Conservation (phyloP, 2,888 invertebrate species). For the Bhutanitis thaidina region DNA sequence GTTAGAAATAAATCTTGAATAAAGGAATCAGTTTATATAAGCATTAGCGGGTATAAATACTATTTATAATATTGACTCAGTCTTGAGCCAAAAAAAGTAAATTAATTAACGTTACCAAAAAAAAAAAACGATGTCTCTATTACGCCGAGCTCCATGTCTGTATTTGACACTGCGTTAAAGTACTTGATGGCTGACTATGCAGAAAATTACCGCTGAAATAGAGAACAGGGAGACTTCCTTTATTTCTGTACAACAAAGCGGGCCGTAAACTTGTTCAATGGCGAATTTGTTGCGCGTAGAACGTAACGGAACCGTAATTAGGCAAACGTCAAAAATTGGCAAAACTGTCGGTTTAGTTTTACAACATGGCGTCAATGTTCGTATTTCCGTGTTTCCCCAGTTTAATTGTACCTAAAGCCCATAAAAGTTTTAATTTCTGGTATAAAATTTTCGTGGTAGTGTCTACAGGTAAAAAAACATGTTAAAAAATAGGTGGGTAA, state of each 20-base stretch:
- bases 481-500: too few species aligned
- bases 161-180: slow-evolving; percentile 21
- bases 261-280: slow-evolving; percentile 39
- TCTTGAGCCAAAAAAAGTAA: background rate
- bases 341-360: slow-evolving; percentile 52
- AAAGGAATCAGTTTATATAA: too few species aligned
- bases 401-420: background rate
- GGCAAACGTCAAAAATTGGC: slow-evolving; percentile 41
- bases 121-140: slow-evolving; percentile 16
- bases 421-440: too few species aligned
- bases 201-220: slow-evolving; percentile 31
- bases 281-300: slow-evolving; percentile 29
- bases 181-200: slow-evolving; percentile 50
- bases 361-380: slow-evolving; percentile 49
- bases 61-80: too few species aligned
- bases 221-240: slow-evolving; percentile 17
- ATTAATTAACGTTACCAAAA: slow-evolving; percentile 2
- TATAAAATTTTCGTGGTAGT: too few species aligned
- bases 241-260: slow-evolving; percentile 38
- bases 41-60: too few species aligned
- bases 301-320: slow-evolving; percentile 41
- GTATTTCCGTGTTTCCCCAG: slow-evolving; percentile 27
- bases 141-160: slow-evolving; percentile 7
- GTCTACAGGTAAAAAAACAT: too few species aligned
- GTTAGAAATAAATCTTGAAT: too few species aligned